phyloP scores from a whole-genome alignment of 1,140 invertebrate species.

The Lordiphosa collinella region DNA sequence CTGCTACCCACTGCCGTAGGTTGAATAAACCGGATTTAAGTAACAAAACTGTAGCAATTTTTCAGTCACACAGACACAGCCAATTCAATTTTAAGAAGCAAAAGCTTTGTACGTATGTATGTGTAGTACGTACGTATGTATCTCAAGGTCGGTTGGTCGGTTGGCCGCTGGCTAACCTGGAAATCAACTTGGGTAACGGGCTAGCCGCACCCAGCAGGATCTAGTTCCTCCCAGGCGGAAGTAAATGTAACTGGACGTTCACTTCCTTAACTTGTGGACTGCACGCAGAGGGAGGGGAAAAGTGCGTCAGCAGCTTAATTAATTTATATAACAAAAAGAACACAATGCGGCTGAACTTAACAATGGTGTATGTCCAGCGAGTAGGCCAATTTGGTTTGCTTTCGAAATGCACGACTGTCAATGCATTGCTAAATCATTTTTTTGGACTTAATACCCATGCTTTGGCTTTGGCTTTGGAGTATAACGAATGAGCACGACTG shows the following conservation, averaged over 20 bases:
- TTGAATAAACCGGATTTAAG: slow-evolving; percentile 46
- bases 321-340: not conserved
- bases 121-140: too few relatives aligned
- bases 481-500: slow-evolving; percentile 32
- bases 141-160: slow-evolving; percentile 33
- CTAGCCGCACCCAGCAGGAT: slow-evolving; percentile 12
- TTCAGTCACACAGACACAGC: slow-evolving; percentile 5
- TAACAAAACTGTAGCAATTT: slow-evolving; percentile 33
- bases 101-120: slow-evolving; percentile 11
- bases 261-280: slow-evolving; percentile 11
- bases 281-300: not conserved
- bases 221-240: slow-evolving; percentile 32
- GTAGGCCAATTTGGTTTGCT: slow-evolving; percentile 26
- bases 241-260: not conserved
- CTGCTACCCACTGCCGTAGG: slow-evolving; percentile 2
- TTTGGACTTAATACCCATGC: slow-evolving; percentile 1
- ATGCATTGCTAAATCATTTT: slow-evolving; percentile 26
- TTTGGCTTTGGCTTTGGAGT: slow-evolving; percentile 7
- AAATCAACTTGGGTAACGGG: slow-evolving; percentile 8
- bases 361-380: not conserved
- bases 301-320: not conserved
- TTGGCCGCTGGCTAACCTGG: slow-evolving; percentile 12
- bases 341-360: not conserved
- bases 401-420: slow-evolving; percentile 30
- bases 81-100: slow-evolving; percentile 29